A percentile compares a stretch with the other conserved stretches of the same genome.
These are phyloP conservation scores for Brachionichthys hirsutus DNA, from an alignment of 2,113 vertebrate species.

Conservation along the genomic window DNA sequence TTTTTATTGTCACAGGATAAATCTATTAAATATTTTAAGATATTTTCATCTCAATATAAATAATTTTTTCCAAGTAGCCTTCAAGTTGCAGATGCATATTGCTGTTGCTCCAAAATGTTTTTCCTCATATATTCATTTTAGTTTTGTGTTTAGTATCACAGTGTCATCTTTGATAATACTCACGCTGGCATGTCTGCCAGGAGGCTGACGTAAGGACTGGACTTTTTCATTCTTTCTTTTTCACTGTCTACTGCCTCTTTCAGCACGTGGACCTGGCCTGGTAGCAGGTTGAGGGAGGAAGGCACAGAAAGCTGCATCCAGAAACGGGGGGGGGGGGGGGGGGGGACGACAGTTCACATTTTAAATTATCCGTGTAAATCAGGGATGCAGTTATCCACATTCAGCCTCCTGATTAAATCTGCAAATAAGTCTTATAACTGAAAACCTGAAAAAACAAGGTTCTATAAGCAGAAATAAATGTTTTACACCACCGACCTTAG, in stretches of 20 bases:
- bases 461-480: background rate
- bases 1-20: too few species aligned
- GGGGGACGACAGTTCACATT: too few species aligned
- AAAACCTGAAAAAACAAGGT: too few species aligned
- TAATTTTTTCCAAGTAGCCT: too few species aligned
- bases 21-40: too few species aligned
- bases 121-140: too few species aligned
- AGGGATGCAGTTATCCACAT: background rate
- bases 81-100: too few species aligned
- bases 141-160: too few species aligned
- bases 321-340: too few species aligned
- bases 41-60: too few species aligned
- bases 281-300: conserved; percentile 77
- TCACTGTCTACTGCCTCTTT: conserved; percentile 77
- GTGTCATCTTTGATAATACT: conserved; percentile 22
- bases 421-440: too few species aligned
- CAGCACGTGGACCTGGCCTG: conserved; percentile 81
- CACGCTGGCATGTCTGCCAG: conserved; percentile 70
- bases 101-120: too few species aligned
- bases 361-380: background rate
- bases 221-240: conserved; percentile 37
- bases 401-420: background rate
- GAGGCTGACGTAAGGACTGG: background rate
- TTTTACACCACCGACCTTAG: conserved; percentile 70
- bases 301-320: conserved; percentile 78